A percentile compares a stretch with the other conserved stretches of the same genome.
Conservation (phyloP, 2,888 invertebrate genomes). For the Polymixis flavicincta region DNA sequence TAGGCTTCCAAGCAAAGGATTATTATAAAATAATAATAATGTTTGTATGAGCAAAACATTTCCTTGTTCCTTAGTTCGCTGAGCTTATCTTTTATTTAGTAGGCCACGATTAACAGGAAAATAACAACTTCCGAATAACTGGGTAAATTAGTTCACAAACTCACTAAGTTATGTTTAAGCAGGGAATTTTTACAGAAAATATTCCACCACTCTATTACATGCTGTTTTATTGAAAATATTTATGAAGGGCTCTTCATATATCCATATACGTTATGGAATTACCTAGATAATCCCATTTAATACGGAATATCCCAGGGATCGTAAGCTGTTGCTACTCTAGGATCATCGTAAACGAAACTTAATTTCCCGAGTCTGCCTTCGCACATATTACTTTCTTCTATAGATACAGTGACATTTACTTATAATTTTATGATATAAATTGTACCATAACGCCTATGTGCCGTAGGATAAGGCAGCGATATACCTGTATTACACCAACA, state of each 20-base stretch:
- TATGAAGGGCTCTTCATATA: constrained; percentile 3
- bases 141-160: not conserved
- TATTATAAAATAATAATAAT: too few species aligned
- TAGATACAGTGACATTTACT: not conserved
- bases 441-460: too few species aligned
- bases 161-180: not conserved
- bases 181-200: not conserved
- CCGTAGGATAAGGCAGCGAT: not conserved
- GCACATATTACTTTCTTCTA: not conserved
- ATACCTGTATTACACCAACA: not conserved
- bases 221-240: constrained; percentile 23
- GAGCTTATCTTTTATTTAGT: not conserved
- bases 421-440: too few species aligned
- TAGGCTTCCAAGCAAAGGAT: not conserved
- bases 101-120: constrained; percentile 2
- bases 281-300: constrained; percentile 35
- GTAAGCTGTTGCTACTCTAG: constrained; percentile 8
- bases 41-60: constrained; percentile 1
- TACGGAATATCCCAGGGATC: constrained; percentile 14
- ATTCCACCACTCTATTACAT: not conserved
- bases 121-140: constrained; percentile 1
- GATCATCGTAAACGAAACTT: constrained; percentile 28
- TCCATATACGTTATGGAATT: constrained; percentile 15
- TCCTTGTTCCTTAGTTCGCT: not conserved
- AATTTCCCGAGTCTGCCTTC: constrained; percentile 1